Conservation (phyloP, 2,888 invertebrate species). For the Polymixis lichenea region DNA sequence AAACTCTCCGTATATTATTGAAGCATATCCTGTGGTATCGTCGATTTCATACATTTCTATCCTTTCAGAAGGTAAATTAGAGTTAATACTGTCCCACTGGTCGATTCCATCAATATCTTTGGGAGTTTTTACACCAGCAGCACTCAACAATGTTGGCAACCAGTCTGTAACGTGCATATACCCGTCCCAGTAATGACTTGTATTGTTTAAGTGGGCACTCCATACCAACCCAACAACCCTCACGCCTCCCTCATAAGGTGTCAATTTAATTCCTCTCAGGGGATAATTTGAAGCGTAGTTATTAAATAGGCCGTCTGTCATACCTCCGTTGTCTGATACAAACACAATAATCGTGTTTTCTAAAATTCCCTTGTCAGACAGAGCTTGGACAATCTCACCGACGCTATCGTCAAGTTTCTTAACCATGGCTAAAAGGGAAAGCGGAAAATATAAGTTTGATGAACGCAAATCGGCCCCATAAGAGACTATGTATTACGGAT, state of each 20-base stretch:
- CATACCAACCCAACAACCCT: constrained; percentile 94
- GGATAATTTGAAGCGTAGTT: constrained; percentile 96
- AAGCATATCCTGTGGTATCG: constrained; percentile 77
- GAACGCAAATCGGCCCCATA: neutral
- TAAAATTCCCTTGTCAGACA: constrained; percentile 92
- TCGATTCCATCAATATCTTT: constrained; percentile 80
- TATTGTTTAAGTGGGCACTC: constrained; percentile 81
- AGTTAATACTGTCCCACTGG: constrained; percentile 81
- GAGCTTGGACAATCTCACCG: constrained; percentile 93
- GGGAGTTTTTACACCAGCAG: constrained; percentile 76
- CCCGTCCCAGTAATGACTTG: constrained; percentile 86
- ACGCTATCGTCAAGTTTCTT: constrained; percentile 96
- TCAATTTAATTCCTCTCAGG: constrained; percentile 93
- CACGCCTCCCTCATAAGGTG: constrained; percentile 96
- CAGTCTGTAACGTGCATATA: constrained; percentile 95
- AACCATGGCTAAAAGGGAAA: constrained; percentile 93
- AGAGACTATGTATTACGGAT: too few relatives aligned
- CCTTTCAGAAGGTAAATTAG: constrained; percentile 75
- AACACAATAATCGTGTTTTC: constrained; percentile 96
- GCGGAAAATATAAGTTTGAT: neutral
- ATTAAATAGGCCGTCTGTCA: constrained; percentile 92
- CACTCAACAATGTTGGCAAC: constrained; percentile 93
- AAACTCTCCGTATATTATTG: constrained; percentile 78
- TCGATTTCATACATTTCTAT: constrained; percentile 81
- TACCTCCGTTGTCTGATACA: constrained; percentile 97